Conservation (phyloP, 2,888 invertebrate species). For the Brenthis hecate region DNA sequence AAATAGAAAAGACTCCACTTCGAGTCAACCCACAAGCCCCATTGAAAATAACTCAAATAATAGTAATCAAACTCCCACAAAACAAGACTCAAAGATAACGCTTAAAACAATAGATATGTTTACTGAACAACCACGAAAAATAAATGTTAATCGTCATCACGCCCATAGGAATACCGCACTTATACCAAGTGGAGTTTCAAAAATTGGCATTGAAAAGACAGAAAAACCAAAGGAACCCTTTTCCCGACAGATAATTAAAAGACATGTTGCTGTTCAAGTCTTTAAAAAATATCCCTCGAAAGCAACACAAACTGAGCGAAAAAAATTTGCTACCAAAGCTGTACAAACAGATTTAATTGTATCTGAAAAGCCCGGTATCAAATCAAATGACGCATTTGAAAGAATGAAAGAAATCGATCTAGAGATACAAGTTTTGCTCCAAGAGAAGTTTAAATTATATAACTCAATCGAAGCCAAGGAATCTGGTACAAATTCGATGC, state of each 20-base stretch:
- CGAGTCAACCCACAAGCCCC: conserved; percentile 63
- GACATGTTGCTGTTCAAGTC: conserved; percentile 54
- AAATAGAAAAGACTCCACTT: conserved; percentile 52
- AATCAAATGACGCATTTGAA: conserved; percentile 67
- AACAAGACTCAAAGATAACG: conserved; percentile 60
- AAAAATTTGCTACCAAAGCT: conserved; percentile 46
- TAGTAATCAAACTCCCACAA: conserved; percentile 48
- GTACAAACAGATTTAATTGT: conserved; percentile 59
- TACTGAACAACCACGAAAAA: conserved; percentile 60
- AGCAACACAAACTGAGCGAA: conserved; percentile 60
- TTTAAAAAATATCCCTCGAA: conserved; percentile 51
- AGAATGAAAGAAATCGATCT: conserved; percentile 84
- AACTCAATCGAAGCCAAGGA: conserved; percentile 72
- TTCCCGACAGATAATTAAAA: conserved; percentile 44
- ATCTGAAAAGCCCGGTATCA: conserved; percentile 44
- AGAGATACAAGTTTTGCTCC: conserved; percentile 80
- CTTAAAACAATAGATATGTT: conserved; percentile 73
- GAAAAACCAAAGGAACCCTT: conserved; percentile 45
- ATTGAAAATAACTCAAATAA: conserved; percentile 51
- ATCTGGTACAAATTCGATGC: conserved; percentile 53
- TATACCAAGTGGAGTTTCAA: conserved; percentile 43
- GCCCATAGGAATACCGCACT: conserved; percentile 64
- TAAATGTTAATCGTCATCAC: conserved; percentile 48
- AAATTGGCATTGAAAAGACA: conserved; percentile 48
- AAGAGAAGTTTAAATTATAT: conserved; percentile 83